Percentiles rank a stretch among this genome's conserved stretches.
phyloP scores from a whole-genome alignment of 2,888 invertebrate species.

The Caenorhabditis zanzibari region DNA sequence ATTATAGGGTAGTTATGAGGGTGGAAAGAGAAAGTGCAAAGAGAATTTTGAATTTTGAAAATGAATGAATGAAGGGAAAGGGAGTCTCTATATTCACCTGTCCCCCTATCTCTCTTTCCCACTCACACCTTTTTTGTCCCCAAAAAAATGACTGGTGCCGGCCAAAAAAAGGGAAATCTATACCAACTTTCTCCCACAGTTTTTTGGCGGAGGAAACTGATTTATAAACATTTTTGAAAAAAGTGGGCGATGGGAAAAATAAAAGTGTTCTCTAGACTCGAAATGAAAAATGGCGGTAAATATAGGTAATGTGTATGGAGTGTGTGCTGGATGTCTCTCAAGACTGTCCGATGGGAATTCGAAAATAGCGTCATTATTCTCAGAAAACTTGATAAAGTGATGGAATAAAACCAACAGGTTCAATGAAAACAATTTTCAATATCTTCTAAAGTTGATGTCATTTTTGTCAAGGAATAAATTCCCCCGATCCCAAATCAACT shows the following conservation, averaged over 20 bases:
- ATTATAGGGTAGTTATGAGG: not conserved
- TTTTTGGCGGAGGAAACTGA: not conserved
- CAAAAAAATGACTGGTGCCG: not conserved
- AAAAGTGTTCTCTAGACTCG: slow-evolving; percentile 5
- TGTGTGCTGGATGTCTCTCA: slow-evolving; percentile 4
- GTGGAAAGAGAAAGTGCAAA: not conserved
- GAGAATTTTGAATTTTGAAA: not conserved
- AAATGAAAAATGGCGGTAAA: not conserved
- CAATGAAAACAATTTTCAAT: not conserved
- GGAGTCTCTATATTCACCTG: not conserved
- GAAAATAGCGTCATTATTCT: slow-evolving; percentile 14
- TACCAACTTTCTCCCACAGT: slow-evolving; percentile 48
- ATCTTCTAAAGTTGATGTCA: slow-evolving; percentile 1
- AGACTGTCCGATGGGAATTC: slow-evolving; percentile 5
- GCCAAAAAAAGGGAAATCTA: slow-evolving; percentile 14
- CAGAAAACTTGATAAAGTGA: not conserved
- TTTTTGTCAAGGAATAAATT: not conserved
- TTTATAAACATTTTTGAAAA: slow-evolving; percentile 2
- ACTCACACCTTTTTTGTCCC: slow-evolving; percentile 50
- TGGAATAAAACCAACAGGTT: slow-evolving; percentile 4
- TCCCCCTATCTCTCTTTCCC: slow-evolving; percentile 18
- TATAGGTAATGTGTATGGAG: not conserved
- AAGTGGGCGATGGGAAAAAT: not conserved
- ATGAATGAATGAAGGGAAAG: slow-evolving; percentile 12
- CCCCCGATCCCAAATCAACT: not conserved